Evolutionary conservation across 2,797 vertebrate species (phyloP).

Genomic region (Pipistrellus pygmaeus): DNA sequence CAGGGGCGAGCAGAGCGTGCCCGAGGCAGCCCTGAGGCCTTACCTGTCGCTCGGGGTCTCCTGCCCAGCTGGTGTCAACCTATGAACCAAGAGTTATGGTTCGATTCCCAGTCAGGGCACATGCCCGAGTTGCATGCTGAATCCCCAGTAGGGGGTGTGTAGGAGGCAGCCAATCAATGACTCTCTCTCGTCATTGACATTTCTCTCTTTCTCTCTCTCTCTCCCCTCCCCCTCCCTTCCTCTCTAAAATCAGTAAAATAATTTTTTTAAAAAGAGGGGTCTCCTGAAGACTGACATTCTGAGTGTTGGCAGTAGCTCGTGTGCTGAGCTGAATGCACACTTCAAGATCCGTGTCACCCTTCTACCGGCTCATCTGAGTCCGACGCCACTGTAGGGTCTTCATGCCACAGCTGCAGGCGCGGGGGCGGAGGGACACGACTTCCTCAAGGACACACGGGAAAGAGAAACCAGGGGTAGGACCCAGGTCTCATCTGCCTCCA

Average conservation of each 20-base stretch:
- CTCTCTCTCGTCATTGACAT: too few species aligned
- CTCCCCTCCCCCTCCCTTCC: too few species aligned
- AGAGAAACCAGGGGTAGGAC: neutral
- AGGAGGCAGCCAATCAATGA: too few species aligned
- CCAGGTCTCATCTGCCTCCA: neutral
- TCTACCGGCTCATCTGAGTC: neutral
- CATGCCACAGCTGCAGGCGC: neutral
- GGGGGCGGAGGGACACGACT: neutral
- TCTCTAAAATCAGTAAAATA: too few species aligned
- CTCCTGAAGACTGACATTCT: neutral
- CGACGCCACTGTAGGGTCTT: neutral
- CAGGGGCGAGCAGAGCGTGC: neutral
- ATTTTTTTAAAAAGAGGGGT: neutral
- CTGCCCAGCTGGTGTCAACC: too few species aligned
- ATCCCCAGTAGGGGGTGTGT: too few species aligned
- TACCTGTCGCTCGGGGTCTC: neutral
- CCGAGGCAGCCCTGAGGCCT: neutral
- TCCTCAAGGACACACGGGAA: neutral
- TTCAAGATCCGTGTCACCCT: neutral
- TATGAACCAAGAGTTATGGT: too few species aligned
- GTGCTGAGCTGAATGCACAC: neutral
- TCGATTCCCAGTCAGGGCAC: too few species aligned
- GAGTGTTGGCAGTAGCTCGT: neutral
- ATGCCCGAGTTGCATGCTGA: too few species aligned
- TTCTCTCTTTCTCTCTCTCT: too few species aligned